These are phyloP conservation scores for Pollenia amentaria DNA, from an alignment of 2,888 invertebrate species.

Conservation along the genomic window DNA sequence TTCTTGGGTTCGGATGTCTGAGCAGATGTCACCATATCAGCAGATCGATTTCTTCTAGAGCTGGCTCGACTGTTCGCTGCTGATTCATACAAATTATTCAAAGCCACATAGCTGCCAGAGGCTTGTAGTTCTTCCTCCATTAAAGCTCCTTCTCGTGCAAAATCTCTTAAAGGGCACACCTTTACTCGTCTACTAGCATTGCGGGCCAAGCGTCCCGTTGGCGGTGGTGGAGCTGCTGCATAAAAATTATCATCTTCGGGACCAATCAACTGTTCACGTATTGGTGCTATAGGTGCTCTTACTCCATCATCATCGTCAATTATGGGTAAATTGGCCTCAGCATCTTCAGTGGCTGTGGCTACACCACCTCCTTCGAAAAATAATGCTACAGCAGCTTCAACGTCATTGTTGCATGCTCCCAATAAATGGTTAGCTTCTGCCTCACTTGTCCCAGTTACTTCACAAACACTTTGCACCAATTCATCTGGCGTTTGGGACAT, in stretches of 20 bases:
- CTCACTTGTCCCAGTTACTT: conserved; percentile 81
- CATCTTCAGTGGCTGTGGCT: conserved; percentile 62
- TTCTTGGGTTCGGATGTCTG: conserved; percentile 78
- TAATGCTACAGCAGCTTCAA: conserved; percentile 82
- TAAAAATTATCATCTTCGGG: conserved; percentile 84
- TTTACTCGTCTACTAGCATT: conserved; percentile 80
- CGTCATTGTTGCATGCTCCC: conserved; percentile 82
- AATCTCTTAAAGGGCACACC: conserved; percentile 83
- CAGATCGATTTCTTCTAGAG: conserved; percentile 76
- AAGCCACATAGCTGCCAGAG: conserved; percentile 71
- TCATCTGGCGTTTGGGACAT: conserved; percentile 75
- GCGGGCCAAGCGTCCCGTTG: conserved; percentile 78
- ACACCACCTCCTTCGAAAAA: conserved; percentile 81
- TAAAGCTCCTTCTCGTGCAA: conserved; percentile 83
- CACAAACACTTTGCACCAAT: conserved; percentile 80
- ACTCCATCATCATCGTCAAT: conserved; percentile 79
- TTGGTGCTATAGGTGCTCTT: conserved; percentile 83
- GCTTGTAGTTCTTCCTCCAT: conserved; percentile 82
- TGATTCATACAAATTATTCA: conserved; percentile 72
- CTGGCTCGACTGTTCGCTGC: conserved; percentile 61
- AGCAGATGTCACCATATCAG: conserved; percentile 77
- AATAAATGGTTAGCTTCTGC: conserved; percentile 81
- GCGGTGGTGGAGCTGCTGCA: conserved; percentile 75
- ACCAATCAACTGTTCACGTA: conserved; percentile 82
- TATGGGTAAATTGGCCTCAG: conserved; percentile 68